Evolutionary conservation across 2,888 invertebrate genomes (phyloP), one percentile per base, ranked within the genome.

Genomic region (Scaptodrosophila latifasciaeformis): DNA sequence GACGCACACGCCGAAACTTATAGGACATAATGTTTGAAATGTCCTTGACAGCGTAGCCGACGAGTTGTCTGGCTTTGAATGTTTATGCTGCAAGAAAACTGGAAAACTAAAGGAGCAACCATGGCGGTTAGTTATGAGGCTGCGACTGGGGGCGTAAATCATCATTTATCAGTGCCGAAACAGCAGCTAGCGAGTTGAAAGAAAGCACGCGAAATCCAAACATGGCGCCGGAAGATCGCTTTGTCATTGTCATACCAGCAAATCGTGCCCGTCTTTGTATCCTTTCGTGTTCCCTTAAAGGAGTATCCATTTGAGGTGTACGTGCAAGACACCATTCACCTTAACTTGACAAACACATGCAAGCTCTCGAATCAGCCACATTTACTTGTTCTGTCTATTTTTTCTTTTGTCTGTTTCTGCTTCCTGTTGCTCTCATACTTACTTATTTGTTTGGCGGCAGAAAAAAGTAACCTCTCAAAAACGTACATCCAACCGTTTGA

Each of bases 171-270:
- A 71, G 64, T 59, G 39, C 44, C 42, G 31, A 57, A 39, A 15
- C 13, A 47, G 21, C 15, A 24, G 37, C 54, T n/a, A 56, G 30
- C 5, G 1, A 46, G 44, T 12, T 42, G 54, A 42, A 31, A 19
- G 27, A 12, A 34, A 17, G 17, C 17, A 17, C 15, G 17, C 37
- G 17, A 37, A 17, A 5, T n/a, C 42, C 31, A 44, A 52, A 48
- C 49, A 34, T 71, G 80, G 77, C 77, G 82, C 80, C 81, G 67
- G 67, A 79, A 77, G 72, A 81, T 82, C 75, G 82, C 72, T 81
- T 82, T 81, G 80, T 81, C 80, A 82, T 75, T 82, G 82, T 80
- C 82, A 70, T 61, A 63, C 63, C 59, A 58, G 27, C 15, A 9
- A 13, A 19, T 15, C 34, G 47, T 37, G 24, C 24, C 15, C 29